Evolutionary conservation across 2,113 vertebrate genomes (phyloP), one percentile per base, ranked within the genome.

Genomic region (Microtus ochrogaster): DNA sequence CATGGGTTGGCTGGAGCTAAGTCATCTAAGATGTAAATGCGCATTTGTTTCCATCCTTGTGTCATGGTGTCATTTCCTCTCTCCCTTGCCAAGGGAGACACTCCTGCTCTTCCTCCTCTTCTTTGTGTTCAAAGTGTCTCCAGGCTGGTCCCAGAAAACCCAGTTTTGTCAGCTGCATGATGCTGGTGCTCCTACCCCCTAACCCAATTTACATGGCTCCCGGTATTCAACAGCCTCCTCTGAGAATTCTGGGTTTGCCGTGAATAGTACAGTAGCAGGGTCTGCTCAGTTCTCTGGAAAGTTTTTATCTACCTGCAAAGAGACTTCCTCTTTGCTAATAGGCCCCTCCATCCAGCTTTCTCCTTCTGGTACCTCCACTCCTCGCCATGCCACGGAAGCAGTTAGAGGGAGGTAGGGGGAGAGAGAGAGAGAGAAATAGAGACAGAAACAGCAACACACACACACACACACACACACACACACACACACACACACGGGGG

Each of bases 371-470:
- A 33, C 21, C 66, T 66, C 66, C 66, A 12, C 6, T 26, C 44
- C 3, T 11, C 21, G 2, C 13, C 5, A 4, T 8, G 10, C 49
- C 22, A n/a, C 39, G 52, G 52, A 22, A 6, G 36, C 2, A 6
- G 19, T n/a, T 55, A 49, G 77, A 52, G 30, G 5, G 10, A 55
- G 33, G 33, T 16, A 55, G 12, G 4, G 49, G 7, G 52, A 30
- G 19, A 10, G 21, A 21, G 7, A 2, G 2, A 33, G 36, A 14
- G 0, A 2, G 2, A 33, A 7, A 14, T 0, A 72, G 16, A 39
- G 70, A 68, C 10, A 66, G 65, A 63, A 26, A 11, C 16, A 72
- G 8, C 28, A 24, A 28, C 63, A 28, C 9, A 65, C 1, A 65
- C 63, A 65, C 63, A 65, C 63, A 63, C 19, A 14, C 2, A 6